Percentiles rank a stretch among this genome's conserved stretches.
Conservation (phyloP, 2,888 invertebrate species). For the Liposcelis brunnea region DNA sequence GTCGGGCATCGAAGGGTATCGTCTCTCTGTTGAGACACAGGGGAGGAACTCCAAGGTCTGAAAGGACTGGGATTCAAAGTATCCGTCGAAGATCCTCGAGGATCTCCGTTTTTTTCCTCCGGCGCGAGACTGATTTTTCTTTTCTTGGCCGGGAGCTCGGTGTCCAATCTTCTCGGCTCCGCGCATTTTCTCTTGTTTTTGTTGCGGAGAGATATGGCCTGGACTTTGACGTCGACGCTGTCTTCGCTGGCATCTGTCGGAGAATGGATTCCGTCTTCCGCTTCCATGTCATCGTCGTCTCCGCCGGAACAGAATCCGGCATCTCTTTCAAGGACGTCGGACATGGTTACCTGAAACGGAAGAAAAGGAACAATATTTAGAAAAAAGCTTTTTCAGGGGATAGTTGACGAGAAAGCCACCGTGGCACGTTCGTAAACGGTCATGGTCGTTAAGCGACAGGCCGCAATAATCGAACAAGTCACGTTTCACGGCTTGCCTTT, state of each 20-base stretch:
- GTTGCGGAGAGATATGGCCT: conserved; percentile 35
- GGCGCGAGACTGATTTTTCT: conserved; percentile 28
- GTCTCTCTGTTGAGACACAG: conserved; percentile 11
- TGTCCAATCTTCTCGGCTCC: conserved; percentile 43
- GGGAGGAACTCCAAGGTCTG: conserved; percentile 42
- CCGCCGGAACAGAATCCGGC: conserved; percentile 59
- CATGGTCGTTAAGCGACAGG: no score
- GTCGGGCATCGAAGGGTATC: conserved; percentile 4
- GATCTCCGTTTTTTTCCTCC: conserved; percentile 23
- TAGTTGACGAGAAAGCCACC: no score
- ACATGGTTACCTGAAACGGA: background rate
- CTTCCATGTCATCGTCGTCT: conserved; percentile 43
- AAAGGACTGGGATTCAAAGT: conserved; percentile 36
- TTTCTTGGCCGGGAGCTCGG: conserved; percentile 47
- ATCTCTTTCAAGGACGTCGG: conserved; percentile 32
- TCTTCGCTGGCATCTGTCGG: conserved; percentile 47
- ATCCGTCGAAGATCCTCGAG: conserved; percentile 23
- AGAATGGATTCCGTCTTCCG: conserved; percentile 33
- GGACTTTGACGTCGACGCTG: conserved; percentile 43
- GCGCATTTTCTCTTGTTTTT: conserved; percentile 48
- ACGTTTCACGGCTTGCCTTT: no score
- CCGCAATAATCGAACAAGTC: no score
- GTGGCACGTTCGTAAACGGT: no score
- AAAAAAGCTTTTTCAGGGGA: no score
- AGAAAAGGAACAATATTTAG: no score